Evolutionary conservation across 2,888 invertebrate species (phyloP).

Genomic region (Drosophila helvetica): DNA sequence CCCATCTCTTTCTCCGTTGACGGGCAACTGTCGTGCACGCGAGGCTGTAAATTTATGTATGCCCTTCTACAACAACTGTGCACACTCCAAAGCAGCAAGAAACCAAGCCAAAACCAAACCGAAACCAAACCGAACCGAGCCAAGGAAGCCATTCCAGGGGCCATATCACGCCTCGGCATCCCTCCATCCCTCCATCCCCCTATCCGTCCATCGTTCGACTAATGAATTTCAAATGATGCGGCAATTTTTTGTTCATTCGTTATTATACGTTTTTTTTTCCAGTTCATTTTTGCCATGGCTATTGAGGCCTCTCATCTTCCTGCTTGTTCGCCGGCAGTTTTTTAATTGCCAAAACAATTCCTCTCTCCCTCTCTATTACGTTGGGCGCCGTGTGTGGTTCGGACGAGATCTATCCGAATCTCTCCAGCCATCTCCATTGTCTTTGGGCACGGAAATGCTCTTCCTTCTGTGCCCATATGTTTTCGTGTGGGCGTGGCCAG

Average conservation of each 20-base stretch:
- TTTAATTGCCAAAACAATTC: conserved; percentile 73
- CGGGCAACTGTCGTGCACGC: conserved; percentile 67
- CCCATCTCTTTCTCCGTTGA: conserved; percentile 35
- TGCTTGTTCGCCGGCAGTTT: conserved; percentile 56
- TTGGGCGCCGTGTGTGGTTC: conserved; percentile 55
- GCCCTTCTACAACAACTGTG: conserved; percentile 30
- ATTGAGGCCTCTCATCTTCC: conserved; percentile 56
- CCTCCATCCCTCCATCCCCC: not conserved
- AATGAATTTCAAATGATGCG: conserved; percentile 78
- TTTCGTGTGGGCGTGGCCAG: conserved; percentile 19
- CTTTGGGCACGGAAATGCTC: conserved; percentile 56
- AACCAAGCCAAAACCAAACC: conserved; percentile 8
- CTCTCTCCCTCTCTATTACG: conserved; percentile 30
- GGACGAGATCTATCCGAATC: conserved; percentile 6
- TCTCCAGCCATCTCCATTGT: conserved; percentile 51
- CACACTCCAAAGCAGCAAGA: not conserved
- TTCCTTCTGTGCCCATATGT: conserved; percentile 37
- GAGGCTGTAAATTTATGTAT: conserved; percentile 76
- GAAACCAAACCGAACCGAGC: conserved; percentile 43
- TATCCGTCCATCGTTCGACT: conserved; percentile 41
- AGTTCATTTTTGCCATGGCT: conserved; percentile 40
- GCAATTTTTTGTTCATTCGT: conserved; percentile 60
- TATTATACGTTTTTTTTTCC: conserved; percentile 26
- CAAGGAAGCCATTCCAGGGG: conserved; percentile 54
- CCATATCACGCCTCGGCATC: conserved; percentile 51